Base-by-base conservation (phyloP, 1,140 invertebrate genomes). In the Anoplolepis gracilipes region DNA sequence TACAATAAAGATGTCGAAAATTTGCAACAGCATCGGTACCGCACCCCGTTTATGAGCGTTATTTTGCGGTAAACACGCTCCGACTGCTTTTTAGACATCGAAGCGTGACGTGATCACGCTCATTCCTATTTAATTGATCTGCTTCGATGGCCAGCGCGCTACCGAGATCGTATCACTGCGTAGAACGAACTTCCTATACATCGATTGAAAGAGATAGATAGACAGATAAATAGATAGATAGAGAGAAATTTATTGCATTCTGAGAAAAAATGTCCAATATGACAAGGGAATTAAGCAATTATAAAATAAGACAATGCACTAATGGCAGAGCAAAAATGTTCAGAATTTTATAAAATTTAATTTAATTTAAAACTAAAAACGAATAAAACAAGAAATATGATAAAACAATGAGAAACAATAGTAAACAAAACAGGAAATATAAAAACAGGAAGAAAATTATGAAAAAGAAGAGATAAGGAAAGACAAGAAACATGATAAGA, bases 61-160 rank as follows among this genome's bases (percentile, higher is more conserved):
- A 61, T 87, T 88, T 22, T 64, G 36, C 85, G 85, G 78, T 79
- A 84, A 87, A 75, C 77, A 89, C 72, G 76, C 70, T 85, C 86
- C 72, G 81, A 76, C 55, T 87, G 72, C 57, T 69, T 87, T 90
- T 90, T 85, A 90, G 70, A 90, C 88, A 64, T 77, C 85, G 75
- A 79, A 87, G 75, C 87, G 82, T 90, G 82, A 76, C 85, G 88
- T 75, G 85, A 91, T 90, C 90, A 86, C 87, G 82, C 72, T 87
- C 87, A 78, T 88, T 90, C 84, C 87, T 91, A 93, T 92, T 93
- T 92, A 93, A 90, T 91, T 90, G 88, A 92, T 93, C 86, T 91
- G 90, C 91, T 88, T 91, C 90, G 90, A 92, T 90, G 90, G 88
- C 86, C 90, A 92, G 89, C 89, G 86, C 87, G 82, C 85, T 87